These are phyloP conservation scores for Panagrolaimus sp. DNA, from an alignment of 1,140 invertebrate genomes.

Conservation along the genomic window DNA sequence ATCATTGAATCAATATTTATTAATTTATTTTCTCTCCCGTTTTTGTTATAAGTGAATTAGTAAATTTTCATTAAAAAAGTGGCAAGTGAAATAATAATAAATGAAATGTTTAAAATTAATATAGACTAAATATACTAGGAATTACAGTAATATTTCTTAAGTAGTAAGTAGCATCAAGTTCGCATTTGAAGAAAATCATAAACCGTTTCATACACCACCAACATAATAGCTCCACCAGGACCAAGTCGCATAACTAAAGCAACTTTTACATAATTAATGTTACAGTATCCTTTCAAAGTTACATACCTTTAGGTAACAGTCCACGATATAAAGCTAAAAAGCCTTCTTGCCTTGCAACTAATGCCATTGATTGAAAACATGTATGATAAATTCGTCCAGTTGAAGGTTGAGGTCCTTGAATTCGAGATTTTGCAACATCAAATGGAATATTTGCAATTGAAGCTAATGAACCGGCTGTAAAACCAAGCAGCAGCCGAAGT, in stretches of 20 bases:
- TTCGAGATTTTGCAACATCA: slow-evolving; percentile 87
- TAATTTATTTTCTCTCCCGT: no score
- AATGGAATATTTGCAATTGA: slow-evolving; percentile 86
- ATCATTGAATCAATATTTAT: no score
- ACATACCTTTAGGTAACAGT: slow-evolving; percentile 69
- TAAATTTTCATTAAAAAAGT: no score
- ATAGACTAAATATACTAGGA: no score
- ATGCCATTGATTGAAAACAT: slow-evolving; percentile 70
- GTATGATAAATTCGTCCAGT: slow-evolving; percentile 71
- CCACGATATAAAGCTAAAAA: slow-evolving; percentile 82
- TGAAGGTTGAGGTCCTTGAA: slow-evolving; percentile 77
- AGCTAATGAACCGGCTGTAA: slow-evolving; percentile 74
- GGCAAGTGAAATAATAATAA: no score
- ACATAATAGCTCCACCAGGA: slow-evolving; percentile 82
- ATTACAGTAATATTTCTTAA: no score
- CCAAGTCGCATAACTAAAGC: slow-evolving; percentile 71
- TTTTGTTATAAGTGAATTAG: no score
- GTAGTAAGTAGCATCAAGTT: no score
- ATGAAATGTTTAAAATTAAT: no score
- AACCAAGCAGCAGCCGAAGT: slow-evolving; percentile 72
- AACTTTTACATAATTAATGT: no score
- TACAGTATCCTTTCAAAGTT: no score
- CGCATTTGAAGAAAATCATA: slow-evolving; percentile 63
- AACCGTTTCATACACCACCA: slow-evolving; percentile 69
- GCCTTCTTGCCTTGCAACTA: slow-evolving; percentile 79